phyloP scores from a whole-genome alignment of 2,888 invertebrate genomes.

The Alentia gelatinosa region DNA sequence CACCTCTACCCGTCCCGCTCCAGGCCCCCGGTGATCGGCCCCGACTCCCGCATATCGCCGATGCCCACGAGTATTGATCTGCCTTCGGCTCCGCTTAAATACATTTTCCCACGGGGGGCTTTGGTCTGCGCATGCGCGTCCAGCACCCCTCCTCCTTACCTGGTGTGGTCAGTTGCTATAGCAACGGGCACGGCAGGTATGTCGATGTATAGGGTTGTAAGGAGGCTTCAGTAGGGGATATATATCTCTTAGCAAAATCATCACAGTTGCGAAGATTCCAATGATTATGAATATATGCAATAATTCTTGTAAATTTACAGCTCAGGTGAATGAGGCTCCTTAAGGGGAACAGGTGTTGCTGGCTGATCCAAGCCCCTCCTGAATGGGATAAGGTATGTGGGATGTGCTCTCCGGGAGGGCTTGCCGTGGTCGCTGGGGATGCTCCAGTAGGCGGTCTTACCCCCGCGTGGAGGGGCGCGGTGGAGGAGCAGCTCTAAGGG shows the following conservation, averaged over 20 bases:
- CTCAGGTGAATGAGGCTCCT: no score
- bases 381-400: no score
- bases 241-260: no score
- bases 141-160: background rate
- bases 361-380: no score
- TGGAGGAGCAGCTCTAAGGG: background rate
- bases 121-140: background rate
- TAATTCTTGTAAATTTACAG: no score
- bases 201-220: background rate
- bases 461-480: background rate
- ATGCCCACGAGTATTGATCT: background rate
- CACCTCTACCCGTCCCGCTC: no score
- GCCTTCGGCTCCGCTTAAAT: background rate
- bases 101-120: constrained; percentile 3
- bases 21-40: background rate
- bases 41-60: background rate
- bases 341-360: no score
- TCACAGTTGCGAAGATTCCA: no score
- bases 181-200: background rate
- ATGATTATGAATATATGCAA: no score
- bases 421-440: no score
- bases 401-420: no score
- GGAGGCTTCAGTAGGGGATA: background rate
- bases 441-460: background rate
- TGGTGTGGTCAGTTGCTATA: background rate